Evolutionary conservation across 1,140 invertebrate species (phyloP), one percentile per base, ranked within the genome.

Genomic region (Drosophila bifasciata): DNA sequence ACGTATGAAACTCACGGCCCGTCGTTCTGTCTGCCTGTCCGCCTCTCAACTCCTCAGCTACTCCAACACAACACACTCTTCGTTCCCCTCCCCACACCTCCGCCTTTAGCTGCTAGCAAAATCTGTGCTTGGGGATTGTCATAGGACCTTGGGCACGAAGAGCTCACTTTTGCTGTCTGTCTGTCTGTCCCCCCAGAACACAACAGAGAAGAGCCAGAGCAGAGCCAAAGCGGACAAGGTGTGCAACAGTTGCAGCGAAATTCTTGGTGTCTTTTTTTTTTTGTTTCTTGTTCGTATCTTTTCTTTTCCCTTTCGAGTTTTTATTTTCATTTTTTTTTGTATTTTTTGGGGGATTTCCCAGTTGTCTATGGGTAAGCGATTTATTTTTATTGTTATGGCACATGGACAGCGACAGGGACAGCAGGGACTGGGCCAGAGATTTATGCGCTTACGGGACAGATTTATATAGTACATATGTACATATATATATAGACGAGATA

Each of bases 351-450:
- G 39, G 40, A 70, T 63, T 76, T 64, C 66, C 59, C 55, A 16
- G 49, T 53, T 60, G 40, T 68, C 64, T 76, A 69, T 44, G 41
- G 41, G 45, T 43, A 76, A 58, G 62, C 58, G 36, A 76, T 76
- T 76, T 76, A 70, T 70, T 76, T 76, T 76, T 70, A 76, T 76
- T 69, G 55, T 74, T 48, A 52, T 43, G 48, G 49, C 36, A 51
- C 21, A 50, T 45, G 56, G 17, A 44, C n/a, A 7, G 16, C 60
- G 72, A 75, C 28, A 32, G 48, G 23, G 15, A 50, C 19, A 50
- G 25, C 21, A 9, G 13, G 19, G 45, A 44, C 63, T 44, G 46
- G 15, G 2, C 43, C 25, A 39, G 25, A 75, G 72, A 75, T 75
- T 75, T 75, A 75, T 75, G 71, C 21, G 55, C 36, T 75, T 75